Conservation (phyloP, 2,113 vertebrate genomes). For the Hiodon tergisus region DNA sequence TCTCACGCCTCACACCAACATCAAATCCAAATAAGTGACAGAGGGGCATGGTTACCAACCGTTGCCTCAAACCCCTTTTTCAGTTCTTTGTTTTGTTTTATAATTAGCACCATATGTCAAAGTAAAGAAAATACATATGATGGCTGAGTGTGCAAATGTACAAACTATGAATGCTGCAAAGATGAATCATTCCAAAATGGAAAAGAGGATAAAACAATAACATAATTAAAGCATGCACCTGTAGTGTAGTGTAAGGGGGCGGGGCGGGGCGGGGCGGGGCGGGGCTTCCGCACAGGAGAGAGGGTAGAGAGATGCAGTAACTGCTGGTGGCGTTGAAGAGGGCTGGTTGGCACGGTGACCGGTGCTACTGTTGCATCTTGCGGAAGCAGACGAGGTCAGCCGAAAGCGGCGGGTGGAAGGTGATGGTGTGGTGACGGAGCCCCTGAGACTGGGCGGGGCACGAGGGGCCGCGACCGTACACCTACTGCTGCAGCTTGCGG, state of each 20-base stretch:
- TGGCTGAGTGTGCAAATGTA: conserved; percentile 93
- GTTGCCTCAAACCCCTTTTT: conserved; percentile 3
- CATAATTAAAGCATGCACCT: conserved; percentile 77
- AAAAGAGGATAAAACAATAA: conserved; percentile 59
- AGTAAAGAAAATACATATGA: conserved; percentile 72
- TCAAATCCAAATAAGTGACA: background rate
- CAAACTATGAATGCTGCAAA: conserved; percentile 84
- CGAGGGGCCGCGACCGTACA: conserved; percentile 73
- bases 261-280: background rate
- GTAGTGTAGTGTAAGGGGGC: conserved; percentile 63
- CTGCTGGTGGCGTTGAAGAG: conserved; percentile 70
- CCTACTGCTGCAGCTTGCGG: conserved; percentile 90
- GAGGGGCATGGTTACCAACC: background rate
- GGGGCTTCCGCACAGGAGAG: background rate
- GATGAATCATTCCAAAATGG: conserved; percentile 78
- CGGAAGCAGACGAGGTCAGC: conserved; percentile 79
- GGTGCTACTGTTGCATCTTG: conserved; percentile 85
- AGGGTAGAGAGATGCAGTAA: conserved; percentile 53
- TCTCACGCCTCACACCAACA: background rate
- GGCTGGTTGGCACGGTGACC: conserved; percentile 69
- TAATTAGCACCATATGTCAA: conserved; percentile 73
- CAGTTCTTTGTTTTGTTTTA: background rate
- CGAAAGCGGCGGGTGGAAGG: conserved; percentile 90
- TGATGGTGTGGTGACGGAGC: conserved; percentile 97
- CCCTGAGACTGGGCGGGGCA: conserved; percentile 75